These are phyloP conservation scores for Andrena bucephala DNA, from an alignment of 2,888 invertebrate genomes.

Conservation along the genomic window DNA sequence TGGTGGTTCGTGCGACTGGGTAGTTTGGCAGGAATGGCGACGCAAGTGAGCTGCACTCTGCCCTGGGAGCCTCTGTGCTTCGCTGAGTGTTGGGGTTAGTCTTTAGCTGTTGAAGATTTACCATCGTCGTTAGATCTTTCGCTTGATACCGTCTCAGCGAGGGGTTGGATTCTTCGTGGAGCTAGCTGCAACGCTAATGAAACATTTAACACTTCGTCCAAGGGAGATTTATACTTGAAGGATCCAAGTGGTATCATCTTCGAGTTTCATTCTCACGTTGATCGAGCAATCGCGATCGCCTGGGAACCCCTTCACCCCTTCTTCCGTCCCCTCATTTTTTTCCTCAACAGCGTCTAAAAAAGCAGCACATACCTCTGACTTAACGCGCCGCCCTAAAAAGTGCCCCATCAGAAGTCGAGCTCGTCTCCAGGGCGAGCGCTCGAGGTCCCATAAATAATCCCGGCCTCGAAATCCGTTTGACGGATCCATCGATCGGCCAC, in stretches of 20 bases:
- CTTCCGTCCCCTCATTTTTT: background rate
- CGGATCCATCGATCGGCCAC: constrained; percentile 67
- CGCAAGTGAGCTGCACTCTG: background rate
- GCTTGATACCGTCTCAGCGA: no score
- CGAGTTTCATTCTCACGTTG: no score
- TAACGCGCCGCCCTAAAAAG: constrained; percentile 31
- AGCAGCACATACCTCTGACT: background rate
- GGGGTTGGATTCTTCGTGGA: no score
- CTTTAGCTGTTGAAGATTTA: no score
- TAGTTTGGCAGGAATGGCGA: background rate
- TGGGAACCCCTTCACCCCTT: background rate
- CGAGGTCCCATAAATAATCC: constrained; percentile 67
- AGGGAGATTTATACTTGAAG: no score
- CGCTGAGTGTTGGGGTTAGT: background rate
- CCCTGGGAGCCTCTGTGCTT: background rate
- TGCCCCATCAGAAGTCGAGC: constrained; percentile 21
- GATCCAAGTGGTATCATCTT: no score
- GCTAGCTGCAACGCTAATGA: no score
- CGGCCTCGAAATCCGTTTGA: constrained; percentile 67
- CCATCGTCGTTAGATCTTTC: no score
- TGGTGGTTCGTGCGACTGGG: background rate
- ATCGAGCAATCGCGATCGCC: no score
- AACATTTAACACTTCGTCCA: no score
- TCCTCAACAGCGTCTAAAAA: background rate
- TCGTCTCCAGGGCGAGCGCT: background rate